A percentile compares a stretch with the other conserved stretches of the same genome.
These are phyloP conservation scores for Oreochromis niloticus DNA, from an alignment of 2,113 vertebrate species.

Conservation along the genomic window DNA sequence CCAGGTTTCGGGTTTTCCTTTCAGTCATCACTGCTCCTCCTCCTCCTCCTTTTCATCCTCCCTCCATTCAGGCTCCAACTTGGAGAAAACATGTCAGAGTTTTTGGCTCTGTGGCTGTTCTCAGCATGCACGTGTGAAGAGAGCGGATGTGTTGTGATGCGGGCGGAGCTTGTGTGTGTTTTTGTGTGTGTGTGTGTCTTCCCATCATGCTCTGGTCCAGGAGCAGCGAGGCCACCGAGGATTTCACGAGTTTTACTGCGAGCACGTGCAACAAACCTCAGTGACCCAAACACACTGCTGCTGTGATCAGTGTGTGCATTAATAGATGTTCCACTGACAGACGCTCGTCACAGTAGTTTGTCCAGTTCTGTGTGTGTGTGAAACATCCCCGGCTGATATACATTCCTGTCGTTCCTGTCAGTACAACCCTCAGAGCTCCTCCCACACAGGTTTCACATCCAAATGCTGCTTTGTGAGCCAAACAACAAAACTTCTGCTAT, in stretches of 20 bases:
- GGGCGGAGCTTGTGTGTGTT: background rate
- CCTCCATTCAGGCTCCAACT: background rate
- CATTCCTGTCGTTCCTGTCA: background rate
- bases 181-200: background rate
- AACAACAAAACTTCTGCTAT: background rate
- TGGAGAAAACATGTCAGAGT: conserved; percentile 32
- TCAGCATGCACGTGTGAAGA: conserved; percentile 22
- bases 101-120: background rate
- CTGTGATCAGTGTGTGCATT: background rate
- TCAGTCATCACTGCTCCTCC: background rate
- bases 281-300: background rate
- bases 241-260: background rate
- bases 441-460: background rate
- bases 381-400: background rate
- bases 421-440: background rate
- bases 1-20: background rate
- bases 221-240: background rate
- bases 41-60: background rate
- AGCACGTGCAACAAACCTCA: background rate
- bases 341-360: background rate
- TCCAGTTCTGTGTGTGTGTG: background rate
- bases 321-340: background rate
- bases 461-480: background rate
- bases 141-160: background rate
- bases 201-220: background rate